These are phyloP conservation scores for Urocynchramus pylzowi DNA, from an alignment of 2,113 vertebrate species.

Conservation along the genomic window DNA sequence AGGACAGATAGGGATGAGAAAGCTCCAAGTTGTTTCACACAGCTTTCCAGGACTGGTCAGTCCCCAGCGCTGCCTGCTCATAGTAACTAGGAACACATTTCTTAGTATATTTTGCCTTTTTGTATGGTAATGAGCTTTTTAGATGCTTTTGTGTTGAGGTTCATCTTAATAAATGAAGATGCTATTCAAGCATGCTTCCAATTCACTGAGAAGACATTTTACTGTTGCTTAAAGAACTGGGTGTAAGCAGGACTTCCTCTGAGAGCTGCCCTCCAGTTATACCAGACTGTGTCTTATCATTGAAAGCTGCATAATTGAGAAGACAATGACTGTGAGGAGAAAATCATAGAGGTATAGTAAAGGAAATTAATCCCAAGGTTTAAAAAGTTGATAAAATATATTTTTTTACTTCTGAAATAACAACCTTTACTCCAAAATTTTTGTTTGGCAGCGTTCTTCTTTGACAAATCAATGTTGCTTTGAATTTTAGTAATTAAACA, in stretches of 20 bases:
- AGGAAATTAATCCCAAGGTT: neutral
- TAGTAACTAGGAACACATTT: neutral
- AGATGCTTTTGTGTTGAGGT: neutral
- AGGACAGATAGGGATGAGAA: neutral
- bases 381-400: neutral
- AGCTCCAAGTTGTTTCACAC: neutral
- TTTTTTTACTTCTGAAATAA: neutral
- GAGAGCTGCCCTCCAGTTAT: neutral
- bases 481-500: conserved; percentile 18
- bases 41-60: neutral
- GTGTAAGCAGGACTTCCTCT: neutral
- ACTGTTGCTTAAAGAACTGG: neutral
- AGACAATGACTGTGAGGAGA: neutral
- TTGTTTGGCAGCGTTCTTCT: neutral
- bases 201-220: neutral
- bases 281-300: neutral
- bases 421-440: neutral
- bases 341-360: neutral
- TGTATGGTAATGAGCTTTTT: neutral
- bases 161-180: neutral
- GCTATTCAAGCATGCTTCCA: neutral
- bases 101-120: neutral
- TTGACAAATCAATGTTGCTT: neutral
- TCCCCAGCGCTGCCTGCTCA: neutral
- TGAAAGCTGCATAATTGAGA: neutral